A percentile compares a stretch with the other conserved stretches of the same genome.
Evolutionary conservation across 2,888 invertebrate genomes (phyloP).

Genomic region (Allolobophora icterica): DNA sequence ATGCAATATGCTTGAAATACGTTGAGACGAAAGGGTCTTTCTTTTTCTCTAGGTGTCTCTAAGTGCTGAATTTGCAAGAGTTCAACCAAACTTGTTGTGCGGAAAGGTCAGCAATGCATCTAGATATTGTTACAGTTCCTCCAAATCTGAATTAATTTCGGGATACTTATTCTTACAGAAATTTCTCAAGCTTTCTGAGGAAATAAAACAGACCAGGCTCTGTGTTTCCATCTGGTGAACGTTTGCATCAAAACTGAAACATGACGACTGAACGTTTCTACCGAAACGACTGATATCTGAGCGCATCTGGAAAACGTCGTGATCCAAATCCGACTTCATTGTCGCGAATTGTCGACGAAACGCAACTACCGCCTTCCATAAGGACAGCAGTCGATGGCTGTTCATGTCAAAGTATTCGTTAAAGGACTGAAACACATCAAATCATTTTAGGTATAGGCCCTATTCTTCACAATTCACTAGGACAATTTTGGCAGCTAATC

Average conservation of each 20-base stretch:
- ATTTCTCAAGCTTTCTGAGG: background rate
- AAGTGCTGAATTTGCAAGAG: too few relatives aligned
- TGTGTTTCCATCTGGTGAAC: conserved; percentile 58
- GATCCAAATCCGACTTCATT: conserved; percentile 84
- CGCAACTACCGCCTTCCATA: conserved; percentile 91
- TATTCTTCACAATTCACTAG: background rate
- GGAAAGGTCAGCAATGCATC: too few relatives aligned
- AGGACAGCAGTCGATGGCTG: conserved; percentile 83
- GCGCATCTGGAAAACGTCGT: conserved; percentile 80
- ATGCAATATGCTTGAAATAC: too few relatives aligned
- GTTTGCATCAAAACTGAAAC: conserved; percentile 70
- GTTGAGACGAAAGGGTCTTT: too few relatives aligned
- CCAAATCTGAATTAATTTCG: too few relatives aligned
- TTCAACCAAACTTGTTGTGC: too few relatives aligned
- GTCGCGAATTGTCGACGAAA: conserved; percentile 88
- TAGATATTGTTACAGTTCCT: too few relatives aligned
- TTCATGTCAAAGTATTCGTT: conserved; percentile 93
- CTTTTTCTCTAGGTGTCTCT: too few relatives aligned
- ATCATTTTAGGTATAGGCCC: background rate
- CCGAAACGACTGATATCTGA: conserved; percentile 74
- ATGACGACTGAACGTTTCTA: conserved; percentile 79
- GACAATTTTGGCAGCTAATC: background rate
- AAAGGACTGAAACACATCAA: conserved; percentile 73
- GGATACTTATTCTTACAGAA: background rate
- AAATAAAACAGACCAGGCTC: conserved; percentile 53